phyloP scores from a whole-genome alignment of 2,888 invertebrate genomes.

The Oconnorella tubifera region DNA sequence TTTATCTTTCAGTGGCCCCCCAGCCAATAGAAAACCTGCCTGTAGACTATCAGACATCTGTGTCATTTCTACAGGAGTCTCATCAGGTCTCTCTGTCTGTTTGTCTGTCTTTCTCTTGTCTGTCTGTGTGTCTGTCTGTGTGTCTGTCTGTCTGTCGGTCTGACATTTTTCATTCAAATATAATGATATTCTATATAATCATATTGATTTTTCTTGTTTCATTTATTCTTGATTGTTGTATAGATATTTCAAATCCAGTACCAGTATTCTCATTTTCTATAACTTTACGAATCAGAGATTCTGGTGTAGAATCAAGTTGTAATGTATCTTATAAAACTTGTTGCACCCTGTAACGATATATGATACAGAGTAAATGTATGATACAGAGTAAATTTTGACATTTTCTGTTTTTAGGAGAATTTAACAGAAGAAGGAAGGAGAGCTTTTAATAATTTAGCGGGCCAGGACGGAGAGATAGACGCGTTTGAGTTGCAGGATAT shows the following conservation, averaged over 20 bases:
- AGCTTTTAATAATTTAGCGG: constrained; percentile 31
- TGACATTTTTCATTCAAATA: background rate
- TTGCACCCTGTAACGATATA: too few relatives aligned
- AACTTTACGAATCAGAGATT: too few relatives aligned
- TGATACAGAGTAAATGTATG: too few relatives aligned
- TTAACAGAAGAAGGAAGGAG: constrained; percentile 28
- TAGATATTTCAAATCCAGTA: too few relatives aligned
- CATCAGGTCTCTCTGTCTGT: background rate
- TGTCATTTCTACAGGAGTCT: background rate
- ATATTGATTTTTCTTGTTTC: too few relatives aligned
- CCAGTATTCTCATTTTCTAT: too few relatives aligned
- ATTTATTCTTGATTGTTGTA: too few relatives aligned
- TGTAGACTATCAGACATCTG: background rate
- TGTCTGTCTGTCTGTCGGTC: background rate
- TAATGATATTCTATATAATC: background rate
- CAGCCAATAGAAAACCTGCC: background rate
- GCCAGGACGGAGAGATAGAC: constrained; percentile 36
- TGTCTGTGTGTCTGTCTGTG: background rate
- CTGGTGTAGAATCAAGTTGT: too few relatives aligned
- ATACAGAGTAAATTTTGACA: too few relatives aligned
- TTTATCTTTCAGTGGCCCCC: too few relatives aligned
- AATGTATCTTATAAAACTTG: too few relatives aligned
- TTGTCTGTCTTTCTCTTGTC: background rate
- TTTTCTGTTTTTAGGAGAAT: too few relatives aligned
- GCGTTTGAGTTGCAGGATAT: constrained; percentile 37